phyloP scores from a whole-genome alignment of 2,888 invertebrate species.

The Xestia ashworthii region DNA sequence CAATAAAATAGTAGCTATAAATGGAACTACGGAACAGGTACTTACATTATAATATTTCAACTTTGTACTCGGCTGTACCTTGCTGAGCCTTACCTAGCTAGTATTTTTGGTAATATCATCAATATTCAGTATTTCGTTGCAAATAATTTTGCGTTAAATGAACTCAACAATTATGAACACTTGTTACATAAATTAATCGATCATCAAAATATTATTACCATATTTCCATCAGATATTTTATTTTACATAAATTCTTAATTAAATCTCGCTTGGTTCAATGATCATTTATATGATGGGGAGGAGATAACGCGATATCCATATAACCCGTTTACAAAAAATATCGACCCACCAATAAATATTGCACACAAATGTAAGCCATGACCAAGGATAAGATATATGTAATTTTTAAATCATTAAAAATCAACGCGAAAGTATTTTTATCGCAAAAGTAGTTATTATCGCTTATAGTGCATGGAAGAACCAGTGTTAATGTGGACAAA shows the following conservation, averaged over 20 bases:
- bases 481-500: no score
- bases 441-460: no score
- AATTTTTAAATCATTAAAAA: no score
- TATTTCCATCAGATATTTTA: background rate
- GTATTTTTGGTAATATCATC: background rate
- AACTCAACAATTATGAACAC: background rate
- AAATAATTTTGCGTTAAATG: slow-evolving; percentile 5
- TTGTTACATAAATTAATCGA: background rate
- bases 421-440: no score
- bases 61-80: background rate
- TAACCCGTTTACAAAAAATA: background rate
- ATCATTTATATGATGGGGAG: background rate
- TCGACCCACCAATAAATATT: background rate
- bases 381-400: background rate
- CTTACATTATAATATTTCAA: background rate
- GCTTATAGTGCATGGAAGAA: no score
- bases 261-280: background rate
- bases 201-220: background rate
- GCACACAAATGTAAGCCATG: background rate
- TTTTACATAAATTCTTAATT: slow-evolving; percentile 2
- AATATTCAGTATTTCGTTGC: background rate
- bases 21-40: background rate
- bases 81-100: background rate
- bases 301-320: background rate
- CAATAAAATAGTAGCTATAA: background rate